A percentile compares a stretch with the other conserved stretches of the same genome.
Evolutionary conservation across 1,140 invertebrate species (phyloP).

Genomic region (Drosophila nebulosa): DNA sequence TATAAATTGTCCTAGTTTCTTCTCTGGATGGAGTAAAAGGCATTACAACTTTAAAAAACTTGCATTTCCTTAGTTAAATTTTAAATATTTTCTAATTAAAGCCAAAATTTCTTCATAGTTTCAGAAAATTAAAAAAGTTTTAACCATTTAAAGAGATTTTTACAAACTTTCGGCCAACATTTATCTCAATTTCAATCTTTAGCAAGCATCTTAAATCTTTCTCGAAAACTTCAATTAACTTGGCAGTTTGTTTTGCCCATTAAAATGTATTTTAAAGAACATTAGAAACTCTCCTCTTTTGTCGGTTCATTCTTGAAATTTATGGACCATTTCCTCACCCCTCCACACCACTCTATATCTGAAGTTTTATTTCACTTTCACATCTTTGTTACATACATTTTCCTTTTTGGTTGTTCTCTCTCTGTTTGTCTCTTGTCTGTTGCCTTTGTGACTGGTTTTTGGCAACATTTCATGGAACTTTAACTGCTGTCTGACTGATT

Average conservation of each 20-base stretch:
- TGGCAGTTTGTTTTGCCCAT: background rate
- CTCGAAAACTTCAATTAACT: background rate
- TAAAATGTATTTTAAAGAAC: background rate
- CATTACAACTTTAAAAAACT: no score
- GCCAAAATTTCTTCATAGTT: no score
- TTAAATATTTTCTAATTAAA: no score
- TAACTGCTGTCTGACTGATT: slow-evolving; percentile 55
- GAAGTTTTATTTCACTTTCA: background rate
- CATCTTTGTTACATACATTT: background rate
- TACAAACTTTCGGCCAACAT: background rate
- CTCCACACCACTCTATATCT: background rate
- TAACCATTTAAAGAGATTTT: no score
- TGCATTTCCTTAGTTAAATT: no score
- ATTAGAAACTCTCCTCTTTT: background rate
- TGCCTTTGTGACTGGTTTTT: slow-evolving; percentile 15
- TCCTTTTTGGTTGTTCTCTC: background rate
- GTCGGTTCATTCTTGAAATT: background rate
- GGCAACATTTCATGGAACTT: slow-evolving; percentile 20
- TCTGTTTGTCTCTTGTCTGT: background rate
- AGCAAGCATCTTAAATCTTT: background rate
- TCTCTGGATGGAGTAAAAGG: background rate
- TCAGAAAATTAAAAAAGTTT: no score
- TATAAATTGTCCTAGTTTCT: background rate
- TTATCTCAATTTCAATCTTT: background rate
- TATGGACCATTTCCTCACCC: background rate